Evolutionary conservation across 1,140 invertebrate genomes (phyloP), one percentile per base, ranked within the genome.

Genomic region (Ooceraea biroi): DNA sequence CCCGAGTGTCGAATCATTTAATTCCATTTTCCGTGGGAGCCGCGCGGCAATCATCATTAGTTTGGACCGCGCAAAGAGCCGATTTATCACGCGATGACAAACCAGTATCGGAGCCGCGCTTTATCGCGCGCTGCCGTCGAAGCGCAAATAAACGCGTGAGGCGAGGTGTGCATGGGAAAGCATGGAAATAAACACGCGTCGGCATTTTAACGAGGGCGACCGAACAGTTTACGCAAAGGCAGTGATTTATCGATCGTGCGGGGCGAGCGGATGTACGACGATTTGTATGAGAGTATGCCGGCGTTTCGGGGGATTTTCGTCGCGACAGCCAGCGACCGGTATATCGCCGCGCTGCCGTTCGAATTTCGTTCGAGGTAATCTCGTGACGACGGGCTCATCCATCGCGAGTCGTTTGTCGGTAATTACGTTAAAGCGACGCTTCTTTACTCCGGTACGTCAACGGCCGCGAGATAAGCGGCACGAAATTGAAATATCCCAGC

Each of bases 401-500:
- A 55, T 87, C 82, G 85, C 77, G 58, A 48, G 57, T 80, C 86
- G 82, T 88, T 88, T 88, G 87, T 88, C 86, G 83, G 83, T 83
- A 88, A 88, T 88, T 88, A 88, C 86, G 83, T 88, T 88, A 88
- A 88, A 63, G 77, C 71, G 85, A 88, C 78, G 72, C 78, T 73
- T 88, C 61, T 52, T 85, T 74, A 83, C 77, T 57, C 17, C 68
- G 41, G 27, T 57, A 72, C 85, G 71, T 80, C 86, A 88, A 82
- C 76, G 76, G 27, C 73, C 60, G 17, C 46, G 84, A 83, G 86
- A 88, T 89, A 89, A 89, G 74, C 87, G 55, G 68, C 83, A 83
- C 58, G 84, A 65, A 85, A 89, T 89, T 89, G 87, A 89, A 89
- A 89, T 89, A 89, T 89, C 84, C 74, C 78, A 72, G 77, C 83